Evolutionary conservation across 1,140 invertebrate genomes (phyloP), one percentile per base, ranked within the genome.

Genomic region (Rhagoletis zephyria): DNA sequence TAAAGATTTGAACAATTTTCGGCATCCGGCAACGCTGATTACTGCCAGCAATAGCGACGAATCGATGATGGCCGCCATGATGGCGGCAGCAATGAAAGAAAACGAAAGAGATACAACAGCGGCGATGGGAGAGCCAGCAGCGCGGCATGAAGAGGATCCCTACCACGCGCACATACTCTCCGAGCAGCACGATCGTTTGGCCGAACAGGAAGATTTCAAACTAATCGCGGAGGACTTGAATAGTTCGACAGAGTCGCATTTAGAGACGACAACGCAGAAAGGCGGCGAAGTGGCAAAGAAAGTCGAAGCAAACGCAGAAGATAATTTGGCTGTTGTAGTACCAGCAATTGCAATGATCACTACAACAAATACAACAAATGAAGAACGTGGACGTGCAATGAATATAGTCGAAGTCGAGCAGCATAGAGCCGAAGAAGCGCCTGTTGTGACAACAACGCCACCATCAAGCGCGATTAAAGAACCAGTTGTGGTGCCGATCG

Each of bases 201-300:
- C 91, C 89, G 91, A 92, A 90, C 91, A 92, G 85, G 91, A 91
- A 89, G 91, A 92, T 90, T 92, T 92, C 90, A 90, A 92, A 91
- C 91, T 92, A 90, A 81, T 81, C 7, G 48, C 74, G 5, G 74
- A 51, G 3, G 74, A 81, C 10, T 88, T 92, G 59, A 92, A 90
- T 77, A 92, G 90, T 88, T 91, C 90, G 87, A 90, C 90, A 85
- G 91, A 91, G 85, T 89, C 90, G 85, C 74, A 30, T 16, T 7
- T n/a, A 6, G 48, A 10, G 12, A 88, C 87, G 30, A 85, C 89
- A 64, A 87, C 89, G 10, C 85, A 90, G 64, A 14, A 87, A 90
- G 64, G 65, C 90, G 87, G 86, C 63, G 77, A 87, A 63, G 48
- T 87, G 61, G 19, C 88, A 45, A 45, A 88, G 67, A 12, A 87